These are phyloP conservation scores for Somateria mollissima DNA, from an alignment of 2,797 vertebrate genomes.

Conservation along the genomic window DNA sequence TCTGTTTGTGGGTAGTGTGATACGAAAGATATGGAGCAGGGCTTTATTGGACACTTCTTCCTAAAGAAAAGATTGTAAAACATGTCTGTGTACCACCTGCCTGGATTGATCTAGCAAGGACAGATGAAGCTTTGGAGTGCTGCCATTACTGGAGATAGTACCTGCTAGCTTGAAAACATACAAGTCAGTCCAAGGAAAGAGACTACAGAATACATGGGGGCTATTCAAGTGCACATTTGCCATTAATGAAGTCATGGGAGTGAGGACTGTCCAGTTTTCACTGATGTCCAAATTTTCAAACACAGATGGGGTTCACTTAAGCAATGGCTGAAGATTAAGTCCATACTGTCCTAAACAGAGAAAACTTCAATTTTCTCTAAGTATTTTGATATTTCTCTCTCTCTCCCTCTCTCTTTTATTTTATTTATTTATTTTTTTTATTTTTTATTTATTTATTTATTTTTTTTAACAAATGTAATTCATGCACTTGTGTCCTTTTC, in stretches of 20 bases:
- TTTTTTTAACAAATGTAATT: neutral
- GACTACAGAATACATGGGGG: neutral
- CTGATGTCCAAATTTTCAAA: neutral
- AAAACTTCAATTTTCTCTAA: neutral
- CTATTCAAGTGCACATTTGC: neutral
- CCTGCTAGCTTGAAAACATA: neutral
- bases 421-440: neutral
- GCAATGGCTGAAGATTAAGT: neutral
- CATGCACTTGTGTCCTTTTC: neutral
- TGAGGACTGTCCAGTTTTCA: neutral
- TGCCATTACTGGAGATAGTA: neutral
- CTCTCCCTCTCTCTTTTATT: neutral
- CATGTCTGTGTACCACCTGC: neutral
- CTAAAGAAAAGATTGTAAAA: neutral
- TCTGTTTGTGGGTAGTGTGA: neutral
- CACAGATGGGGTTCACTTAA: neutral
- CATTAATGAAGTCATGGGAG: neutral
- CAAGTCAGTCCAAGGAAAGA: neutral
- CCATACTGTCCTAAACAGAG: neutral
- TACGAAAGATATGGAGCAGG: neutral
- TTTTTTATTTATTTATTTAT: neutral
- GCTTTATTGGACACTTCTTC: neutral
- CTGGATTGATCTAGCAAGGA: neutral
- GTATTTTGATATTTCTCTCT: neutral
- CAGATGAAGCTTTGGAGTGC: neutral